Conservation (phyloP, 2,888 invertebrate species). For the Trissoscelio sp. region DNA sequence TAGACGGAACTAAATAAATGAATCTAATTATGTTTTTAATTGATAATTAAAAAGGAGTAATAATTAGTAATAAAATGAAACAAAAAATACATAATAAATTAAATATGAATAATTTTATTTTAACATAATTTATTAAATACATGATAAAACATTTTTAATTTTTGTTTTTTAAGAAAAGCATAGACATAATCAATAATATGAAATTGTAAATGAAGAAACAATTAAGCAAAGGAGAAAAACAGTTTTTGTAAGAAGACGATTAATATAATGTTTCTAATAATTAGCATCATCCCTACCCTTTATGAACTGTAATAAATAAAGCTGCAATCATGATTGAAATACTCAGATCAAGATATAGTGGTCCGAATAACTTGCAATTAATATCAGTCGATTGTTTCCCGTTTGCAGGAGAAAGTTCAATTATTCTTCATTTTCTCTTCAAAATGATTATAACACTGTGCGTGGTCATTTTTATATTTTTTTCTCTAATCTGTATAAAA, state of each 20-base stretch:
- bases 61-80: no score
- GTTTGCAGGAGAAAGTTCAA: no score
- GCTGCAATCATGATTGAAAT: background rate
- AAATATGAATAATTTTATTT: no score
- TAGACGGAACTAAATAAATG: no score
- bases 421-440: background rate
- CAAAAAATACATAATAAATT: no score
- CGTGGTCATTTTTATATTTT: background rate
- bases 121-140: no score
- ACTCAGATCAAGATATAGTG: background rate
- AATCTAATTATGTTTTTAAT: no score
- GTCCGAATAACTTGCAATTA: background rate
- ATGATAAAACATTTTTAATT: no score
- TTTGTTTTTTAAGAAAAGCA: no score
- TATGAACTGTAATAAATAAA: constrained; percentile 18
- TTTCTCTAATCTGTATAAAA: background rate
- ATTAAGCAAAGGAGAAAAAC: background rate
- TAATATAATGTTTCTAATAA: constrained; percentile 6
- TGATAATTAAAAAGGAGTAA: no score
- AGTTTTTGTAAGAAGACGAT: background rate
- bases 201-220: no score
- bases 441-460: constrained; percentile 29
- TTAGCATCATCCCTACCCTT: constrained; percentile 12
- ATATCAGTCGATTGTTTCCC: background rate
- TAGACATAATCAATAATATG: no score